These are phyloP conservation scores for Leuciscus waleckii DNA, from an alignment of 2,797 vertebrate genomes.

Conservation along the genomic window DNA sequence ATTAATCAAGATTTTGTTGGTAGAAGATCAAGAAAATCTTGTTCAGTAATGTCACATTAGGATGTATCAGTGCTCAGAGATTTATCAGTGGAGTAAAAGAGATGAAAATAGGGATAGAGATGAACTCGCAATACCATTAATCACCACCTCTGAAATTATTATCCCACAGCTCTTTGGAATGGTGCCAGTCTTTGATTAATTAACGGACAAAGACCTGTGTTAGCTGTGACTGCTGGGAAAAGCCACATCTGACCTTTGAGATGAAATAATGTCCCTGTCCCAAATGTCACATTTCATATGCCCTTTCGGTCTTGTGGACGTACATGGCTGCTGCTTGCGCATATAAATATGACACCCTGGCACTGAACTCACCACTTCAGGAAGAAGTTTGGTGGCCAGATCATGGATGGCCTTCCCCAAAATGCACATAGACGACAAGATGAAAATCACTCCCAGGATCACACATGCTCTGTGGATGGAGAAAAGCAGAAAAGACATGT, in stretches of 20 bases:
- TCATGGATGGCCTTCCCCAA: constrained; percentile 96
- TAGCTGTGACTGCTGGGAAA: neutral
- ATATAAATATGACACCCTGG: neutral
- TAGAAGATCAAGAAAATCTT: neutral
- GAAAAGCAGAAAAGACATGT: neutral
- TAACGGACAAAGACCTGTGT: neutral
- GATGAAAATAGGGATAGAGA: constrained; percentile 23
- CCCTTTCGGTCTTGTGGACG: too few species aligned
- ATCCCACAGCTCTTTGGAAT: neutral
- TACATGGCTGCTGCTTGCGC: too few species aligned
- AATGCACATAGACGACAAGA: constrained; percentile 94
- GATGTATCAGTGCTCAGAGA: neutral
- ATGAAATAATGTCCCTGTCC: neutral
- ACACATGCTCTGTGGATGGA: constrained; percentile 88
- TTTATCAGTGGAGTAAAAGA: constrained; percentile 21
- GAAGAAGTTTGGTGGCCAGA: constrained; percentile 87
- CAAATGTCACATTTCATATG: too few species aligned
- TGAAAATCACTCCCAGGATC: constrained; percentile 91
- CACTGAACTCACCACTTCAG: constrained; percentile 91
- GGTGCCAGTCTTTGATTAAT: constrained; percentile 17
- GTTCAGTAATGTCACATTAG: constrained; percentile 13
- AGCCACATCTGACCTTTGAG: neutral
- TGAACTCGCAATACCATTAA: constrained; percentile 12
- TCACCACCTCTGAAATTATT: constrained; percentile 36
- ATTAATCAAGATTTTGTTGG: neutral